A percentile compares a stretch with the other conserved stretches of the same genome.
Evolutionary conservation across 2,113 vertebrate genomes (phyloP).

Genomic region (Leptobrachium ailaonicum): DNA sequence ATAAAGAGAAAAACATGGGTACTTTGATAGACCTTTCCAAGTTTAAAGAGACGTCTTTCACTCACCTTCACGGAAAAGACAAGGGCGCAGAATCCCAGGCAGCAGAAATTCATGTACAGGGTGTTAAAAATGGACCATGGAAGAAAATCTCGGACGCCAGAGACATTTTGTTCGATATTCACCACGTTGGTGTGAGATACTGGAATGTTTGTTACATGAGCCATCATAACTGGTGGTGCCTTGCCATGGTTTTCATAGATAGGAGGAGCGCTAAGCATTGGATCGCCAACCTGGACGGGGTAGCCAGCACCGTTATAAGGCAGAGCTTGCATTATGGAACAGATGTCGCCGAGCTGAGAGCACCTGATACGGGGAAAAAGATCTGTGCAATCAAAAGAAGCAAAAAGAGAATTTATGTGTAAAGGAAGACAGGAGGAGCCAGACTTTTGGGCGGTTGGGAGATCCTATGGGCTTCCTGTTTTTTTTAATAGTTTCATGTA

Average conservation of each 20-base stretch:
- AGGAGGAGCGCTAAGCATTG: neutral
- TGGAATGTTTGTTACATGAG: neutral
- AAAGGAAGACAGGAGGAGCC: too few relatives aligned
- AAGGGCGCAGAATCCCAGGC: constrained; percentile 19
- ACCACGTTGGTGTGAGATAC: constrained; percentile 13
- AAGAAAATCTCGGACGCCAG: constrained; percentile 14
- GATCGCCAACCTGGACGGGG: neutral
- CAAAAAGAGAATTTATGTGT: too few relatives aligned
- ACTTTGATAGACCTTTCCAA: too few relatives aligned
- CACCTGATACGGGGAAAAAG: too few relatives aligned
- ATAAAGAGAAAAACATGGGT: too few relatives aligned
- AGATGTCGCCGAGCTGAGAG: too few relatives aligned
- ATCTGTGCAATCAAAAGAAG: too few relatives aligned
- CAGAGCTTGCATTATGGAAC: too few relatives aligned
- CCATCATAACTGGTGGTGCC: neutral
- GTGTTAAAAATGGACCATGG: constrained; percentile 28
- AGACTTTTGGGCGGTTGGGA: too few relatives aligned
- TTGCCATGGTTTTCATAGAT: neutral
- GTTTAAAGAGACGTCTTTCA: neutral
- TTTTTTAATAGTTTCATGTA: too few relatives aligned
- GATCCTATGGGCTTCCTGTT: too few relatives aligned
- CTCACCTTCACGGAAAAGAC: constrained; percentile 33
- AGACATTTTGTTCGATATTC: neutral
- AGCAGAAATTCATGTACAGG: constrained; percentile 27
- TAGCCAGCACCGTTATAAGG: neutral